phyloP scores from a whole-genome alignment of 2,113 vertebrate species.

The Onychostoma macrolepis region DNA sequence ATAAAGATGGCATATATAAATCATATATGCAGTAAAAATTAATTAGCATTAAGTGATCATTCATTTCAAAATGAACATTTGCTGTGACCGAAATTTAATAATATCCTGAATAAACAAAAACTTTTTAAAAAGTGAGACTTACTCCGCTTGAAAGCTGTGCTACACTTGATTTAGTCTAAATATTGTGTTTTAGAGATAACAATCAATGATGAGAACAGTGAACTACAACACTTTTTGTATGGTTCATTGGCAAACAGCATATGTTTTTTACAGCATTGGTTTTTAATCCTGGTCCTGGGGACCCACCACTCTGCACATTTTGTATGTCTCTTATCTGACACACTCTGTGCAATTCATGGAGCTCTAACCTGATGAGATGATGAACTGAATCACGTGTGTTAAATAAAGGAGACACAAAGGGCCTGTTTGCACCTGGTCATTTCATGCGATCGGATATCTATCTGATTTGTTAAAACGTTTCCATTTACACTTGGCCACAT shows the following conservation, averaged over 20 bases:
- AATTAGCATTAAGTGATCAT: background rate
- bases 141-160: background rate
- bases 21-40: background rate
- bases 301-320: background rate
- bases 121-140: no score
- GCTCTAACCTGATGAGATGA: background rate
- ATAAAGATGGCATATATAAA: background rate
- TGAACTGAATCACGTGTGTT: no score
- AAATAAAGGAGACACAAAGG: no score
- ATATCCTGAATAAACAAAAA: background rate
- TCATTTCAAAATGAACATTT: background rate
- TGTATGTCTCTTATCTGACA: background rate
- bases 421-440: no score
- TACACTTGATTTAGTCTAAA: background rate
- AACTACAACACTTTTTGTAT: background rate
- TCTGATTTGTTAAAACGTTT: no score
- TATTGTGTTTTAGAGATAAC: background rate
- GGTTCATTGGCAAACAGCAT: background rate
- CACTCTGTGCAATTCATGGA: no score
- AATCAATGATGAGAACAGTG: background rate
- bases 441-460: no score
- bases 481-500: no score
- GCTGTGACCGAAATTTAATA: background rate
- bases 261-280: background rate
- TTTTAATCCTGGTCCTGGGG: background rate